phyloP scores from a whole-genome alignment of 2,797 vertebrate genomes.

The Phrynocephalus forsythii region DNA sequence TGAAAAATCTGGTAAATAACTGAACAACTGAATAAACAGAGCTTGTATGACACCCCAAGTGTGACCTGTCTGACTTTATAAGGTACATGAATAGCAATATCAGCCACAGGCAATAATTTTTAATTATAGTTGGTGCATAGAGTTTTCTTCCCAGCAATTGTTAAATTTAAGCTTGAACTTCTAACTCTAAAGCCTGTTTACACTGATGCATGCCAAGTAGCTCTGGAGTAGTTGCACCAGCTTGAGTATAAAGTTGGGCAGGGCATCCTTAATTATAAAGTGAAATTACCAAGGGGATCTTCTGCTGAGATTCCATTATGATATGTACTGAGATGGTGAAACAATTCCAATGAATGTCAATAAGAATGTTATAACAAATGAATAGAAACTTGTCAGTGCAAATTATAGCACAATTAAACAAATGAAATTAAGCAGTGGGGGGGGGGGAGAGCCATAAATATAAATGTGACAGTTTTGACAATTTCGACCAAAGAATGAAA shows the following conservation, averaged over 20 bases:
- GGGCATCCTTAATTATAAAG: constrained; percentile 52
- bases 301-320: constrained; percentile 51
- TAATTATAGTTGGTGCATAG: constrained; percentile 1
- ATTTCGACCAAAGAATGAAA: constrained; percentile 47
- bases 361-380: constrained; percentile 57
- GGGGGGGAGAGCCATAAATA: constrained; percentile 19
- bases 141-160: constrained; percentile 29
- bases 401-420: constrained; percentile 57
- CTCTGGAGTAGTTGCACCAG: constrained; percentile 23
- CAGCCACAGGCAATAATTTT: constrained; percentile 4
- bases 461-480: constrained; percentile 50
- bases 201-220: constrained; percentile 24
- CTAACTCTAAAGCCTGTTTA: constrained; percentile 11
- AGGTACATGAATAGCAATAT: neutral
- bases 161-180: constrained; percentile 26
- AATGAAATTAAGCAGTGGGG: constrained; percentile 49
- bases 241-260: constrained; percentile 49
- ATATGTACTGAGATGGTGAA: constrained; percentile 57
- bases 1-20: neutral
- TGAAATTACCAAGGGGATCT: constrained; percentile 39
- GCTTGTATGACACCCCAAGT: neutral
- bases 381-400: constrained; percentile 51
- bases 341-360: constrained; percentile 34
- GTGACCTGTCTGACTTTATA: neutral
- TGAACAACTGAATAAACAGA: neutral